phyloP scores from a whole-genome alignment of 2,888 invertebrate species.

The Thyatira batis region DNA sequence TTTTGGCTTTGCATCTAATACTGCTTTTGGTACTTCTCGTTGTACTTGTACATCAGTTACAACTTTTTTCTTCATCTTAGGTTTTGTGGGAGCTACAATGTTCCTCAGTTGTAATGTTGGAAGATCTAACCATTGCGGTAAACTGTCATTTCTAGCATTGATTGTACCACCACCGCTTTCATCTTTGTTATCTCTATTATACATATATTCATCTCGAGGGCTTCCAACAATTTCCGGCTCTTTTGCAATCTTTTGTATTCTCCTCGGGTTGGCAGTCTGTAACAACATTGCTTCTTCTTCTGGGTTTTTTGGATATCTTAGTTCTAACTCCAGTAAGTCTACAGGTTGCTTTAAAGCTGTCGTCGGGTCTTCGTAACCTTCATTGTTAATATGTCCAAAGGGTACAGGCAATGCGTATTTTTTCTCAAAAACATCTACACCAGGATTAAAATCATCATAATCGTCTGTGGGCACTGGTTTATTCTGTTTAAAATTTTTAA shows the following conservation, averaged over 20 bases:
- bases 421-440: conserved; percentile 10
- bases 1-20: background rate
- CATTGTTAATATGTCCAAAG: conserved; percentile 48
- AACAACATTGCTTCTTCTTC: conserved; percentile 21
- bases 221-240: background rate
- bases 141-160: conserved; percentile 9
- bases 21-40: background rate
- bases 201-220: conserved; percentile 18
- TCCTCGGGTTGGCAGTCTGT: background rate
- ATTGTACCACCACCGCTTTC: background rate
- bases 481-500: background rate
- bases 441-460: background rate
- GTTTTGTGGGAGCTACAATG: conserved; percentile 5
- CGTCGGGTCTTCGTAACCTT: conserved; percentile 38
- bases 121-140: conserved; percentile 30
- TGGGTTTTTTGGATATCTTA: conserved; percentile 16
- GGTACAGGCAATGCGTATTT: conserved; percentile 30
- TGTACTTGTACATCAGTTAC: background rate
- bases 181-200: conserved; percentile 2
- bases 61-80: background rate
- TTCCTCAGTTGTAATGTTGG: conserved; percentile 31
- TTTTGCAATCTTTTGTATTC: background rate
- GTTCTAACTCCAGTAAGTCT: conserved; percentile 32
- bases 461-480: background rate
- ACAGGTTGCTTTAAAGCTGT: conserved; percentile 29